Evolutionary conservation across 2,888 invertebrate genomes (phyloP), one percentile per base, ranked within the genome.

Genomic region (Ypsolopha sequella): DNA sequence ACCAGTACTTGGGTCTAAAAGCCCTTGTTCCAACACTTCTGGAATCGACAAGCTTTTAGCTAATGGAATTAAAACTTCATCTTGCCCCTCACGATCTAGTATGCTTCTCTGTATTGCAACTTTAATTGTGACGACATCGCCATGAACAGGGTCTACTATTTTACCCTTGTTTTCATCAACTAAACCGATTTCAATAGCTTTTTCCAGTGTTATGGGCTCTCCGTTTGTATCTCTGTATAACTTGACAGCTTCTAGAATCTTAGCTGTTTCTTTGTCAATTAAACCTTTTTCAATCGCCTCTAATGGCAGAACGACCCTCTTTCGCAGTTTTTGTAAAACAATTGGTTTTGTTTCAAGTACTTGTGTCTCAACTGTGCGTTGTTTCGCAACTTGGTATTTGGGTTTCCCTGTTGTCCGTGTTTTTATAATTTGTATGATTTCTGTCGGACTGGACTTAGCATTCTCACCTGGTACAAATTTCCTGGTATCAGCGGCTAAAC

Each of bases 41-140:
- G 95, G 93, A 60, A 97, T 88, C 0, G 95, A 92, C 11, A 96
- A 80, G 68, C 94, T 93, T 67, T 91, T 91, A 45, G 92, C 95
- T 54, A 95, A 76, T 33, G 96, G 96, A 60, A 95, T 88, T 36
- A 96, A 80, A 55, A 95, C 76, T 71, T 93, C 90, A 68, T 93
- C 93, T 48, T 91, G 91, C 53, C 91, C 92, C 57, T 92, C 90
- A 2, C 91, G 89, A 80, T 96, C 95, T 55, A 95, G 76, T 55
- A 97, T 89, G 52, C 96, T 96, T 56, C 93, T 89, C 50, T 91
- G 89, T 36, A 98, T 88, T 0, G 98, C 98, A 78, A 96, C 92
- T 53, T 91, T 90, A 52, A 99, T 92, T 8, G 91, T 93, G 9
- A 98, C 68, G 8, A 91, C 76, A 59, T 95, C 92, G 48, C 96